Base-by-base conservation (phyloP, 2,797 vertebrate species). In the Crax fasciolata region DNA sequence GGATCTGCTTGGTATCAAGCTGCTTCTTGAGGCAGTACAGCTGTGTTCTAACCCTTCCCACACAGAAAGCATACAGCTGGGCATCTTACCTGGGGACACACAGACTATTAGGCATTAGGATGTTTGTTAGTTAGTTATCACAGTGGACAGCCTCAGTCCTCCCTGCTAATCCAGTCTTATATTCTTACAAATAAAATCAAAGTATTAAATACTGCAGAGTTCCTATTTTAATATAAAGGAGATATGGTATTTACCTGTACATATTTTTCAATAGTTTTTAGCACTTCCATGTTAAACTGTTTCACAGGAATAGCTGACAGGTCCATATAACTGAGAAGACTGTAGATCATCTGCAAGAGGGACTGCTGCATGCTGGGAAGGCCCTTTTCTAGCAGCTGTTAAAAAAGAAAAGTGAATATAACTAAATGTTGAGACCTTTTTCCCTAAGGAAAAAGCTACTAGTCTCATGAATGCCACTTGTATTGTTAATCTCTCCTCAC, bases 191-290 rank as follows among this genome's bases (percentile, higher is more conserved):
- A 72, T 17, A 83, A 83, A 68, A 86, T 32, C 23, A 72, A 19
- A 1, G 91, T 80, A 62, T 0, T 10, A 71, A 92, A 84, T 49
- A 52, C 28, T 35, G 27, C 28, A 58, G 73, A 81, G 17, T 59
- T 71, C 10, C 71, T 39, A 4, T 6, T 68, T 13, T 44, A 68
- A 89, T 61, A 21, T 13, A 61, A 65, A 61, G 55, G 70, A 30
- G 7, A 84, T 52, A 35, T 3, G 9, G 7, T 48, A 96, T 96
- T 97, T 96, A 99, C 99, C 97, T 99, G 99, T n/a, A 99, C 98
- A 10, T 99, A 99, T 98, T 99, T 99, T 97, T 99, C 99, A 77
- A 99, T 99, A 77, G 98, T 99, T 97, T 99, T 99, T 62, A 99
- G 98, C 87, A 99, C 99, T 96, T 99, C 99, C 93, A 98, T 93